These are phyloP conservation scores for Sapajus apella DNA, from an alignment of 2,113 vertebrate genomes.

Conservation along the genomic window DNA sequence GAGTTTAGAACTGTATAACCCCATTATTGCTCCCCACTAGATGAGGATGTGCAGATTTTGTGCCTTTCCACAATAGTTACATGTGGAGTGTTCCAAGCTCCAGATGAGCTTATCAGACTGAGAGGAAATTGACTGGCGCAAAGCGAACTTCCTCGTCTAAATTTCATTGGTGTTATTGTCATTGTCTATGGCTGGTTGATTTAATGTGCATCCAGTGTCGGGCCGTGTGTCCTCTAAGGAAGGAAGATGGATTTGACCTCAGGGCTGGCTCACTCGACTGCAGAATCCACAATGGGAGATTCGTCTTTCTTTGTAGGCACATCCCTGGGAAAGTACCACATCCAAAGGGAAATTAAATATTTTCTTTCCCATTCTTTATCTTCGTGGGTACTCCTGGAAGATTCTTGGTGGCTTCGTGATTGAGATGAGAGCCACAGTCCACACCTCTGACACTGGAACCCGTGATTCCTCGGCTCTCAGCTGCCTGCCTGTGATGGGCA, in stretches of 20 bases:
- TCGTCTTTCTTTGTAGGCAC: neutral
- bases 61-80: neutral
- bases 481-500: rapidly evolving
- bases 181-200: too few relatives aligned
- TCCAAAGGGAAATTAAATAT: neutral
- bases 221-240: rapidly evolving
- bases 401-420: neutral
- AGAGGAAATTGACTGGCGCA: neutral
- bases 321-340: neutral
- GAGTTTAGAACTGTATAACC: neutral
- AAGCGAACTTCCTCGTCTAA: neutral
- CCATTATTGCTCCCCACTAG: neutral
- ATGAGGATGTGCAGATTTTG: neutral
- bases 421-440: neutral
- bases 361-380: neutral
- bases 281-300: neutral
- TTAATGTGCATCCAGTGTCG: neutral
- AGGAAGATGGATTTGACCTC: neutral
- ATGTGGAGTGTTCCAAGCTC: neutral
- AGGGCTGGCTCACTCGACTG: rapidly evolving
- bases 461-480: neutral
- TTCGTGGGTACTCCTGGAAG: neutral
- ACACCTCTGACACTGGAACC: neutral
- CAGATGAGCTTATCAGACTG: neutral
- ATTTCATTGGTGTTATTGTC: rapidly evolving